Base-by-base conservation (phyloP, 1,140 invertebrate genomes). In the Trypoxylus dichotomus region DNA sequence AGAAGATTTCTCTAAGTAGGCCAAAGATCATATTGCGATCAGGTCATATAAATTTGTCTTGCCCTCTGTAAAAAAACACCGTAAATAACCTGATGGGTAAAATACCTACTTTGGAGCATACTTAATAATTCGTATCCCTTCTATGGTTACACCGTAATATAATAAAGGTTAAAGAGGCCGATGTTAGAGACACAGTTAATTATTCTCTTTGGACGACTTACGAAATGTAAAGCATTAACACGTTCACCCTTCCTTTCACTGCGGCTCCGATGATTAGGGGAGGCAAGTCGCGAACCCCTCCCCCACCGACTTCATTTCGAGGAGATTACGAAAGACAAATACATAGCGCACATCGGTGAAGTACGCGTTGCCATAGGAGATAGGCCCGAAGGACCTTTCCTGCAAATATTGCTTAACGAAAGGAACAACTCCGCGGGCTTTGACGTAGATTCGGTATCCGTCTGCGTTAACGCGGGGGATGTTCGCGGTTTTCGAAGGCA, bases 131-230 rank as follows among this genome's bases (percentile, higher is more conserved):
- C 60, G 24, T 15, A 68, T 27, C 60, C 60, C 60, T 68, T 68
- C 19, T 24, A n/a, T 68, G 60, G 60, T 68, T 68, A 68, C 13
- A 6, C 60, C 60, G 25, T 68, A 29, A 29, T 29, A 68, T 68
- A 68, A 68, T 68, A 68, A 68, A n/a, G 21, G 60, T 68, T 68
- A 68, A 68, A 68, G 60, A 29, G 60, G 60, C 24, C 60, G 60
- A 25, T 68, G 27, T 27, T 29, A 68, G 60, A 68, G 60, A 68
- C 60, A 68, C 60, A 68, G 60, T 68, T 68, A 68, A 68, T 68
- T 68, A 68, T 68, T 68, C 60, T 68, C 60, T 68, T 68, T 68
- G 60, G 60, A 13, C 60, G 60, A 68, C 60, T 68, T 68, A 68
- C 60, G 60, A 68, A 68, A 68, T 68, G 60, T 27, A 68, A 29